Evolutionary conservation across 2,113 vertebrate genomes (phyloP).

Genomic region (Aramus guarauna): DNA sequence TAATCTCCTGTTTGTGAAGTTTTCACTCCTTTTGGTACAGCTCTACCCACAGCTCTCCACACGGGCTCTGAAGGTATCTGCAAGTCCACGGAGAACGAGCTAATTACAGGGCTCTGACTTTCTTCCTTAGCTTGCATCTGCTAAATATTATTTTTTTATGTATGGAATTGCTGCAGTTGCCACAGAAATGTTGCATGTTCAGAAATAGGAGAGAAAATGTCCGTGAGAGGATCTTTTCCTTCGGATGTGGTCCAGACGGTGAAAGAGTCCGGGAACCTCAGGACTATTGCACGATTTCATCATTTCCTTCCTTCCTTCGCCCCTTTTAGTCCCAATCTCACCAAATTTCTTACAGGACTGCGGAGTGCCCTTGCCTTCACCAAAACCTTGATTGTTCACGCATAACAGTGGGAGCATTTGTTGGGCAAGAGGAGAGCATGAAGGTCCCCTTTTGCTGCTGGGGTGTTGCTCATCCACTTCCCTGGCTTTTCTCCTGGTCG

Average conservation of each 20-base stretch:
- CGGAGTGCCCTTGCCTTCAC: not conserved
- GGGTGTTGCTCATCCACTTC: not conserved
- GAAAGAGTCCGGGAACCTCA: conserved; percentile 6
- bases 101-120: conserved; percentile 38
- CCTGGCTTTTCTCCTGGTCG: not conserved
- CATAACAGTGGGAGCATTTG: not conserved
- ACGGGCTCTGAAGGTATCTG: conserved; percentile 29
- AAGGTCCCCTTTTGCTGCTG: not conserved
- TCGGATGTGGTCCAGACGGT: conserved; percentile 59
- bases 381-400: not conserved
- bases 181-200: conserved; percentile 62
- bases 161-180: conserved; percentile 61
- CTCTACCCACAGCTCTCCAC: not conserved
- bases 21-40: not conserved
- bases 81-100: not conserved
- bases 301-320: conserved; percentile 35
- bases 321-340: conserved; percentile 17
- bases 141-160: conserved; percentile 59
- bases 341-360: conserved; percentile 31
- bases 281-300: conserved; percentile 44
- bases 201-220: conserved; percentile 26
- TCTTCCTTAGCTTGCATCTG: conserved; percentile 43
- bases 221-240: conserved; percentile 31
- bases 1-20: not conserved
- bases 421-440: not conserved